Evolutionary conservation across 2,113 vertebrate species (phyloP).

Genomic region (Clarias magur): DNA sequence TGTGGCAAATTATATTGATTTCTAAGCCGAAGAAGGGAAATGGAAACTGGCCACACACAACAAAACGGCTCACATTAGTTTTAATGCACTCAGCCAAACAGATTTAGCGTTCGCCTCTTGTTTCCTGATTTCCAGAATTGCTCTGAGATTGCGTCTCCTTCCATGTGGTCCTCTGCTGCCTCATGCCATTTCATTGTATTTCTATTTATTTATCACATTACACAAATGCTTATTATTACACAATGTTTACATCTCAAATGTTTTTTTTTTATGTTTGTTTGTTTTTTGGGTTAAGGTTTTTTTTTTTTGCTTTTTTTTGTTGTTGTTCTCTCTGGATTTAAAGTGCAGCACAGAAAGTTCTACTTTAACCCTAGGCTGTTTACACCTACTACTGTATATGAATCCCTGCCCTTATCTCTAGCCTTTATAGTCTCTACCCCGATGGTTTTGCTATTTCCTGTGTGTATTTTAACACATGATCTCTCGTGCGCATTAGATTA

Average conservation of each 20-base stretch:
- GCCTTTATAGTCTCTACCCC: not conserved
- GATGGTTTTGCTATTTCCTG: slow-evolving; percentile 25
- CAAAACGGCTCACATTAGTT: slow-evolving; percentile 43
- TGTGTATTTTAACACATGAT: slow-evolving; percentile 34
- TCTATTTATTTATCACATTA: not conserved
- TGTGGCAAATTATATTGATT: slow-evolving; percentile 62
- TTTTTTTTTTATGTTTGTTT: not conserved
- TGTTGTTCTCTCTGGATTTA: not conserved
- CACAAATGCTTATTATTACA: not conserved
- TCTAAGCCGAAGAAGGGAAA: slow-evolving; percentile 53
- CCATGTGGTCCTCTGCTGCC: not conserved
- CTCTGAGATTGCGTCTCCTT: not conserved
- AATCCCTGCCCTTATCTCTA: slow-evolving; percentile 6
- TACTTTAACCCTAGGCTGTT: not conserved
- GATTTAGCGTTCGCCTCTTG: slow-evolving; percentile 23
- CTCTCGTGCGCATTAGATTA: slow-evolving; percentile 24
- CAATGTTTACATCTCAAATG: not conserved
- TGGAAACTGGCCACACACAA: slow-evolving; percentile 46
- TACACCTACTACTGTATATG: not conserved
- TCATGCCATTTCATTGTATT: not conserved
- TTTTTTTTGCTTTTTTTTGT: not conserved
- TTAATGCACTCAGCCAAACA: slow-evolving; percentile 51
- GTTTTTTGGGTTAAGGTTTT: not conserved
- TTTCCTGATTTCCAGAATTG: slow-evolving; percentile 36
- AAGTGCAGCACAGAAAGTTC: not conserved